Evolutionary conservation across 1,140 invertebrate species (phyloP).

Genomic region (Aphelenchoides avenae): DNA sequence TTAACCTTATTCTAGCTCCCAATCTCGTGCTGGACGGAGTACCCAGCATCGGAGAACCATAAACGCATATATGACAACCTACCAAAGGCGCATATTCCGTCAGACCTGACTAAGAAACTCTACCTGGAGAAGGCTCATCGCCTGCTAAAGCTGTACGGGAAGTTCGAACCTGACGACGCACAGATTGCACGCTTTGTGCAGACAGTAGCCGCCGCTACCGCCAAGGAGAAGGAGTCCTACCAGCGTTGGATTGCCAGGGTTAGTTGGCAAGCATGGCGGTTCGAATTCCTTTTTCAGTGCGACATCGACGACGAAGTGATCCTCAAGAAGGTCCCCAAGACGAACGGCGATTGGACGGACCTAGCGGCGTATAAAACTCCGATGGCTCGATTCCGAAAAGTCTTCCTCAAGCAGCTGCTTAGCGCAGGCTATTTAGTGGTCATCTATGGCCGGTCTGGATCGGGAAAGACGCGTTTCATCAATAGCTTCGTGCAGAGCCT

Average conservation of each 20-base stretch:
- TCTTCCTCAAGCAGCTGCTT: slow-evolving; percentile 18
- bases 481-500: slow-evolving; percentile 13
- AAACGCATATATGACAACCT: neutral
- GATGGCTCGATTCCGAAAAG: slow-evolving; percentile 9
- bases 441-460: slow-evolving; percentile 26
- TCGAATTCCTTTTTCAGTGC: neutral
- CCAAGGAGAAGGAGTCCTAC: neutral
- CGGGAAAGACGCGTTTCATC: slow-evolving; percentile 28
- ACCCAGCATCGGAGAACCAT: neutral
- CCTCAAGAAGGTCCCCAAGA: neutral
- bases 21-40: too few species aligned
- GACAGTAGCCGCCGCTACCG: neutral
- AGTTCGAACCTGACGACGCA: neutral
- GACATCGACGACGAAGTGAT: neutral
- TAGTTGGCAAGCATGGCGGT: slow-evolving; percentile 2
- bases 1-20: slow-evolving; percentile 12
- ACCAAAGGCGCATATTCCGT: neutral
- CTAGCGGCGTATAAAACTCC: slow-evolving; percentile 6
- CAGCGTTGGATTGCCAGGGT: too few species aligned
- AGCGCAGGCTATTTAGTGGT: too few species aligned
- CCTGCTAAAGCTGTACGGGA: slow-evolving; percentile 7
- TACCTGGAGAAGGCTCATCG: slow-evolving; percentile 15
- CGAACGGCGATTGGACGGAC: slow-evolving; percentile 3
- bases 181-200: neutral
- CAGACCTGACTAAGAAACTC: slow-evolving; percentile 9